Conservation (phyloP, 1,140 invertebrate species). For the Drosophila lowei region DNA sequence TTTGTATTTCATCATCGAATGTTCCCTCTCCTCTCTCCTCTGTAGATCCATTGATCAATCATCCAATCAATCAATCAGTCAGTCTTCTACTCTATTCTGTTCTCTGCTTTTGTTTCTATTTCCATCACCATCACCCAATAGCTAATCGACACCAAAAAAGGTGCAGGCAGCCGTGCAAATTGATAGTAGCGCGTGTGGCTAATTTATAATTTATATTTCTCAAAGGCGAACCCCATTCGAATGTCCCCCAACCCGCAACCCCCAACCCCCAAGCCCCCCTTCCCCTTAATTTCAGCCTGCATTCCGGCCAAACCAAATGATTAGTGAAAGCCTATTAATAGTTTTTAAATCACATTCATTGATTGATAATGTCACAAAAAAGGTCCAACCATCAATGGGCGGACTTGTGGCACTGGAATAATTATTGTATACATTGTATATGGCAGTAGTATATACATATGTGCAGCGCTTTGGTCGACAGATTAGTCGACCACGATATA, state of each 20-base stretch:
- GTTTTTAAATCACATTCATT: conserved; percentile 72
- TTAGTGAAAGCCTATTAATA: conserved; percentile 76
- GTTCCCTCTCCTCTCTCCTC: no score
- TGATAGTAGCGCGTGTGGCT: conserved; percentile 67
- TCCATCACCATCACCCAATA: conserved; percentile 45
- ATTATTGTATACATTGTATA: background rate
- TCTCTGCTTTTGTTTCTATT: conserved; percentile 10
- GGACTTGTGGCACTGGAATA: background rate
- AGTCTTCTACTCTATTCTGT: background rate
- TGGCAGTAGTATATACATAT: background rate
- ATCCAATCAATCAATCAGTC: conserved; percentile 14
- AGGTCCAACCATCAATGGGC: conserved; percentile 16
- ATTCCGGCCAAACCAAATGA: conserved; percentile 72
- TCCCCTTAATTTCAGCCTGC: conserved; percentile 24
- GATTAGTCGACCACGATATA: conserved; percentile 30
- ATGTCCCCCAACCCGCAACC: no score
- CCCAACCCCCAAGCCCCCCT: background rate
- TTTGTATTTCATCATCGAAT: conserved; percentile 19
- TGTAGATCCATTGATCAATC: conserved; percentile 8
- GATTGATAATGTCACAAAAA: conserved; percentile 40
- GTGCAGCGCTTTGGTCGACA: background rate
- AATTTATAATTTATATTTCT: conserved; percentile 53
- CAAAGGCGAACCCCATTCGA: conserved; percentile 12
- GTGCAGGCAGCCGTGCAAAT: conserved; percentile 48
- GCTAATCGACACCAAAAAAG: conserved; percentile 7